These are phyloP conservation scores for Phymatocera aterrima DNA, from an alignment of 2,888 invertebrate species.

Conservation along the genomic window DNA sequence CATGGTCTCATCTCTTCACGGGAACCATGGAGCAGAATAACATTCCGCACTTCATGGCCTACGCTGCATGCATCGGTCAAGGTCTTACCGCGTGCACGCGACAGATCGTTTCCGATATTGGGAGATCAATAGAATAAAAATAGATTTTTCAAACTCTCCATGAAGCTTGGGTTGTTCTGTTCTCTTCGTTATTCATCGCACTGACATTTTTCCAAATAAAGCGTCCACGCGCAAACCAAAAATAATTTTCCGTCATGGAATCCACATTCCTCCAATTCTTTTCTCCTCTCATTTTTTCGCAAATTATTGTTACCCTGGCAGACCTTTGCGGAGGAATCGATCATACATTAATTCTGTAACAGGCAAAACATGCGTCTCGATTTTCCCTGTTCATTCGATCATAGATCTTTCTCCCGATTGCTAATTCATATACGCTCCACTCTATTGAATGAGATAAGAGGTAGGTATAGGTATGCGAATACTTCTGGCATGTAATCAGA, in stretches of 20 bases:
- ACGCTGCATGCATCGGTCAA: conserved; percentile 84
- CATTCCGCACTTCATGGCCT: conserved; percentile 86
- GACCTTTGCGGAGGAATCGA: too few relatives aligned
- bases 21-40: conserved; percentile 88
- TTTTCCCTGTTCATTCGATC: too few relatives aligned
- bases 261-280: too few relatives aligned
- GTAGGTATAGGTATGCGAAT: too few relatives aligned
- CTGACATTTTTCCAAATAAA: too few relatives aligned
- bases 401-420: too few relatives aligned
- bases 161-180: background rate
- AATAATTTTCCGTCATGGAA: too few relatives aligned
- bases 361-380: too few relatives aligned
- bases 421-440: background rate
- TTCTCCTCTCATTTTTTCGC: too few relatives aligned
- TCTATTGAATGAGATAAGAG: background rate
- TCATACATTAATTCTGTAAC: too few relatives aligned
- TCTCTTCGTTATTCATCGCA: background rate
- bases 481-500: background rate
- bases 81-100: conserved; percentile 65
- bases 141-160: background rate
- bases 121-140: background rate
- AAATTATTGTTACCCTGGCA: too few relatives aligned
- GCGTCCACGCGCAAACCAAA: too few relatives aligned
- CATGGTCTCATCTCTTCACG: conserved; percentile 88
- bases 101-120: background rate